Conservation (phyloP, 2,888 invertebrate species). For the Cephus pygmeus region DNA sequence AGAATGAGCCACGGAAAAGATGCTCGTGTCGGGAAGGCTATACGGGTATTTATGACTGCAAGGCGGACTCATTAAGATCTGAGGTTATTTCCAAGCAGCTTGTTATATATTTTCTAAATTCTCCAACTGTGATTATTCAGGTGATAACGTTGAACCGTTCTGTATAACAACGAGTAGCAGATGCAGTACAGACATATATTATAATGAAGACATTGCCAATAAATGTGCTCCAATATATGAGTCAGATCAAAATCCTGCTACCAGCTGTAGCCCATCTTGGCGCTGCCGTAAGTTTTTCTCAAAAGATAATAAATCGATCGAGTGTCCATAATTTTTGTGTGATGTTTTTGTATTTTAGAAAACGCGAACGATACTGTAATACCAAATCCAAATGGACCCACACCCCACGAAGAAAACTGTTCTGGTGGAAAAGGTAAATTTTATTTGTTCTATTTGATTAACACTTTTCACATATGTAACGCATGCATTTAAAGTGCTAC, state of each 20-base stretch:
- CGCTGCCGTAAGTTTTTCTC: conserved; percentile 53
- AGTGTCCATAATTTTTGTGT: no score
- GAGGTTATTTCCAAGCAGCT: no score
- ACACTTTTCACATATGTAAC: no score
- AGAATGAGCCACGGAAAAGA: conserved; percentile 31
- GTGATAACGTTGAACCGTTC: conserved; percentile 47
- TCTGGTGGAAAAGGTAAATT: no score
- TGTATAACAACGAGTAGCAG: conserved; percentile 32
- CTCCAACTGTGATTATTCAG: conserved; percentile 23
- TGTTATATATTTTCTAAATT: neutral
- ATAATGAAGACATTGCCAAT: conserved; percentile 21
- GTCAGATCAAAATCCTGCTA: conserved; percentile 28
- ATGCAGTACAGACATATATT: conserved; percentile 37
- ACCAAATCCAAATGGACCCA: neutral
- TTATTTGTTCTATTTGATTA: no score
- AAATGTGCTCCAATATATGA: conserved; percentile 48
- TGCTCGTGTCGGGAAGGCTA: conserved; percentile 45
- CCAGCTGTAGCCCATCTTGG: conserved; percentile 31
- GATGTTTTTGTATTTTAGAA: conserved; percentile 30
- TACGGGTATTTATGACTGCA: conserved; percentile 25
- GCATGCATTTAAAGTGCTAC: no score
- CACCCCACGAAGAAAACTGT: neutral
- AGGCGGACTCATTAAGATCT: no score
- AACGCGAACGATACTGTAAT: conserved; percentile 32
- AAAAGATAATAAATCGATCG: neutral